Conservation (phyloP, 2,113 vertebrate species). For the Paradoxurus hermaphroditus region DNA sequence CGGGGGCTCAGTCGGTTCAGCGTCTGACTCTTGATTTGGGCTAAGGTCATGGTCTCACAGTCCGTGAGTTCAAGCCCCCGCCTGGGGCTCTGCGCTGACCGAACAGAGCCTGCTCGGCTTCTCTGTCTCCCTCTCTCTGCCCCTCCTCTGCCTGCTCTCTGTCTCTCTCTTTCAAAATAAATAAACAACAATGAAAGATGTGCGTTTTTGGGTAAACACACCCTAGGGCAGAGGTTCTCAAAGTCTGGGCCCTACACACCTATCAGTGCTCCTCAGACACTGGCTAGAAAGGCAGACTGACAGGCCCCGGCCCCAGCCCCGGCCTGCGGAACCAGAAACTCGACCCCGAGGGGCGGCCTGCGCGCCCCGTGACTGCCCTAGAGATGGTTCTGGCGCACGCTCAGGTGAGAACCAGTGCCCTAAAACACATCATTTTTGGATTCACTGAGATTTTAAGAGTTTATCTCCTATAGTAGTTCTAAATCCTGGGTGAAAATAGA, state of each 20-base stretch:
- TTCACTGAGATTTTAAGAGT: neutral
- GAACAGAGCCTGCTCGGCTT: no score
- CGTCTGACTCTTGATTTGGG: no score
- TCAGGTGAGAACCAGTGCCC: neutral
- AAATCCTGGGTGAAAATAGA: neutral
- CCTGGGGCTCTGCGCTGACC: no score
- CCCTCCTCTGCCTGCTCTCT: no score
- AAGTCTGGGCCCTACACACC: neutral
- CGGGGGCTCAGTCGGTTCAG: no score
- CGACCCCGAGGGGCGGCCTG: rapidly evolving
- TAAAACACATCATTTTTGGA: neutral
- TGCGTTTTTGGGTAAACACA: neutral
- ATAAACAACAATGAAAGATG: no score
- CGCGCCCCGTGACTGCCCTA: neutral
- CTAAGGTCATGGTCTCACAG: no score
- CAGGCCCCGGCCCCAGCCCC: no score
- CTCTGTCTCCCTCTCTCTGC: no score
- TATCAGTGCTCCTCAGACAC: neutral
- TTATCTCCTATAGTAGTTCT: neutral
- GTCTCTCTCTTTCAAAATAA: no score
- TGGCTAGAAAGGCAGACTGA: neutral
- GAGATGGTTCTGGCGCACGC: rapidly evolving
- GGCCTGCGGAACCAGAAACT: neutral
- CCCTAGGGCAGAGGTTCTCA: neutral
- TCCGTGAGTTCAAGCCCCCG: no score